Evolutionary conservation across 2,113 vertebrate species (phyloP), one percentile per base, ranked within the genome.

Genomic region (Protobothrops flavoviridis): DNA sequence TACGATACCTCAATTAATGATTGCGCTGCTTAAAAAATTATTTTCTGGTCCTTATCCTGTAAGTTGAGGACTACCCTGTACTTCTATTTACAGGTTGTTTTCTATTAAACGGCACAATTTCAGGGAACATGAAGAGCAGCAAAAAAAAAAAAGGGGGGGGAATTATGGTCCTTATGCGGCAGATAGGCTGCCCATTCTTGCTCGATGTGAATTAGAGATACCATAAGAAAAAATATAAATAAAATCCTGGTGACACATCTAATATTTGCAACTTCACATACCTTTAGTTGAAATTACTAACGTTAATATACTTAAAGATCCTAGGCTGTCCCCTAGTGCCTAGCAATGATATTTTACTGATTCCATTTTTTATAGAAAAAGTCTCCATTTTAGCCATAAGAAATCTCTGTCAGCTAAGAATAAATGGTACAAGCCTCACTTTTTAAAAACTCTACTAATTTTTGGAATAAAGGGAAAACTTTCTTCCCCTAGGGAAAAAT

Each of bases 261-360:
- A 33, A 5, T 45, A 45, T 74, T 85, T 0, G 85, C 7, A 57
- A 87, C 91, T 55, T 24, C n/a, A 0, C 0, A 1, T 3, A 20
- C 12, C 3, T 33, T 5, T 29, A 23, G 23, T 69, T 24, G 90
- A 61, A 5, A 88, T 90, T 87, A 43, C 50, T 4, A 26, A 0
- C 1, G 17, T 92, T 48, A 93, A 92, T 92, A 85, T 1, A 90
- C 94, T 95, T 3, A 9, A 81, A 94, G 91, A 90, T 88, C 94
- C 94, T 94, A 57, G 96, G 95, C 96, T 97, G 97, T 97, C 98
- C 97, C 94, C 98, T 97, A 93, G 95, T 97, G 97, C 48, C 7
- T 2, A 57, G 48, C 93, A 87, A 33, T 33, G 3, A 91, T 3
- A 61, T 87, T 33, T 87, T 92, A 61, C 45, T 93, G 20, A 93